A percentile compares a stretch with the other conserved stretches of the same genome.
These are phyloP conservation scores for Drosophila melanogaster DNA, from an alignment of 1,140 invertebrate species.

Conservation along the genomic window DNA sequence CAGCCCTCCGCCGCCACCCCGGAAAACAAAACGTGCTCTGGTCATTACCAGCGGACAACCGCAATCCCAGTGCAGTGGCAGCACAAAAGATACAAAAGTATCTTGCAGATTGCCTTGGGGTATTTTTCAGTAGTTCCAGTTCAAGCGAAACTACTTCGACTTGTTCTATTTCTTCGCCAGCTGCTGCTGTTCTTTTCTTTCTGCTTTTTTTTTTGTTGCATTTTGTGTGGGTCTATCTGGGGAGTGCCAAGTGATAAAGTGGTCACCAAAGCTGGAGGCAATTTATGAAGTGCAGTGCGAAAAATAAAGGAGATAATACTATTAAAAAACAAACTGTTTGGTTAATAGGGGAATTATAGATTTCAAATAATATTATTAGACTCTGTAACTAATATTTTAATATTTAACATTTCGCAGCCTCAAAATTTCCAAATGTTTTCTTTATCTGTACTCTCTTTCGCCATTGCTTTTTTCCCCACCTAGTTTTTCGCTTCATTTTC, in stretches of 20 bases:
- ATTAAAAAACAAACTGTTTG: background rate
- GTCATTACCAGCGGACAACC: conserved; percentile 68
- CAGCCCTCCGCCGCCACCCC: background rate
- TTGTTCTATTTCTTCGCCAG: conserved; percentile 39
- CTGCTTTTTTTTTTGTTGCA: background rate
- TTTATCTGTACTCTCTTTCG: background rate
- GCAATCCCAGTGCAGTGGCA: conserved; percentile 51
- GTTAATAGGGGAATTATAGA: background rate
- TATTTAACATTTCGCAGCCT: background rate
- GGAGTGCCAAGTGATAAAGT: conserved; percentile 50
- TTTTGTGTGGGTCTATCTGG: conserved; percentile 27
- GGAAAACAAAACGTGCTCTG: conserved; percentile 71
- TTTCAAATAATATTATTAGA: background rate
- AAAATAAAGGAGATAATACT: background rate
- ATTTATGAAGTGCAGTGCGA: conserved; percentile 45
- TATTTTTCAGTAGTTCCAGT: conserved; percentile 53
- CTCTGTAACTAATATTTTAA: no score
- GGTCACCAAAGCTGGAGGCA: conserved; percentile 47
- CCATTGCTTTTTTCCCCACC: background rate
- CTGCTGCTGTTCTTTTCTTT: conserved; percentile 9
- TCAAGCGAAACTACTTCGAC: conserved; percentile 46
- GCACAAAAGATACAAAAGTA: conserved; percentile 74
- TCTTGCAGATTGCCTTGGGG: conserved; percentile 73
- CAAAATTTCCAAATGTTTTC: no score
- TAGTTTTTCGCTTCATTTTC: conserved; percentile 35